Base-by-base conservation (phyloP, 64 coral and sea anemone species). In the Dendrophyllia cribrosa region DNA sequence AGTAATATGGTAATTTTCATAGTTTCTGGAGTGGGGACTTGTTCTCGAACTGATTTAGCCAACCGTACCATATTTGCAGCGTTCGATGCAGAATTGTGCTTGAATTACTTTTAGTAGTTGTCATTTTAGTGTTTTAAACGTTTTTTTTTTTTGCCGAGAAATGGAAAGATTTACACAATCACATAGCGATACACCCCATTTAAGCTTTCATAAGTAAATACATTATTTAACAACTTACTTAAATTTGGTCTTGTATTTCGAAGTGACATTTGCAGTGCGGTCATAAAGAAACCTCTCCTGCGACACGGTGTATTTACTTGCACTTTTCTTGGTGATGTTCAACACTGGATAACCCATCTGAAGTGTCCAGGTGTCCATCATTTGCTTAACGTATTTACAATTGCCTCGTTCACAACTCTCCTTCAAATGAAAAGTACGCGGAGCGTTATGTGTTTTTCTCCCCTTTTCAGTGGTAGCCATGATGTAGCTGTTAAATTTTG, bases 321-420 rank as follows among this genome's bases (percentile, higher is more conserved):
- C 70, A 7, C 49, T 64, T 16, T 87, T 75, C 21, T 66, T 19
- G 23, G 47, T 95, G 25, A 98, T 82, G 3, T 47, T 92, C n/a
- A 98, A 58, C 5, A 98, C 96, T 12, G 96, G 96, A 70, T 91
- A 98, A 34, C 93, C 93, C 92, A 95, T 95, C 74, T 98, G 96
- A 14, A 92, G 77, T 20, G 93, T 98, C 96, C 96, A 98, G 1
- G 96, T 89, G 75, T 98, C 96, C 96, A 98, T 98, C 26, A 95
- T 91, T 70, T 88, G 53, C 44, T 82, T 62, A 52, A 98, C 93
- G 25, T 87, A 19, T 25, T 92, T 56, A 50, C 50, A 70, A 21
- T 52, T 21, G 0, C 84, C 77, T 23, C 60, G 70, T 8, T 1
- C 43, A 46, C 83, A 79, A 83, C 83, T 92, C 62, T 86, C 92